Percentiles rank a stretch among this genome's conserved stretches.
phyloP scores from a whole-genome alignment of 2,888 invertebrate species.

The Drosophila meridiana region DNA sequence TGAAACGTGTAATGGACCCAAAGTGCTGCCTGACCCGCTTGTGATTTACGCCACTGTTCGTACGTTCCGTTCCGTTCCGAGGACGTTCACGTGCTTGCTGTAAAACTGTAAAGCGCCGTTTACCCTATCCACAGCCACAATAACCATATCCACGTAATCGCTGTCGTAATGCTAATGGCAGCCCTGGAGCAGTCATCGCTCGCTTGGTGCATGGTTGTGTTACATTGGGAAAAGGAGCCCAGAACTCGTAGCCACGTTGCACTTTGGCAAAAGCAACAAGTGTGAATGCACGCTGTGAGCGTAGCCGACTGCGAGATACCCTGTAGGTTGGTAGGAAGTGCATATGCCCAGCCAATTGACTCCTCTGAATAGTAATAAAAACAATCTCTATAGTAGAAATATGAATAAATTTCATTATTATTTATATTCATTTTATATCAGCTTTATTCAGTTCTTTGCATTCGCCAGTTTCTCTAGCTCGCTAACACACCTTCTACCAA shows the following conservation, averaged over 20 bases:
- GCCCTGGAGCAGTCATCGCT: constrained; percentile 81
- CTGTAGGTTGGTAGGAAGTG: background rate
- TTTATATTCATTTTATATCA: no score
- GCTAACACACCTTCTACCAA: background rate
- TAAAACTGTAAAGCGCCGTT: constrained; percentile 55
- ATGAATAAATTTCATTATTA: background rate
- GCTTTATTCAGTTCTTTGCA: no score
- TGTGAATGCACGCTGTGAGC: background rate
- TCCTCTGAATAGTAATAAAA: background rate
- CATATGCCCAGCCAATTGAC: background rate
- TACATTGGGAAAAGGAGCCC: constrained; percentile 85
- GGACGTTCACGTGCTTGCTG: constrained; percentile 41
- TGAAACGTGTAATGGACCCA: constrained; percentile 38
- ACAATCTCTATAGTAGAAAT: background rate
- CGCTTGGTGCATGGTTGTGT: constrained; percentile 85
- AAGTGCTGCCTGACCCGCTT: background rate
- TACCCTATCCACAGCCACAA: constrained; percentile 23
- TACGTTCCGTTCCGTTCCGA: background rate
- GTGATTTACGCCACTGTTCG: constrained; percentile 4
- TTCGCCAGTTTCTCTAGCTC: no score
- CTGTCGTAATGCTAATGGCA: constrained; percentile 70
- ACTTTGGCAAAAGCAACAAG: constrained; percentile 55
- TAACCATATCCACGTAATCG: constrained; percentile 47
- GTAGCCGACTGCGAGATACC: constrained; percentile 2
- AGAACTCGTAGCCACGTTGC: constrained; percentile 83